Base-by-base conservation (phyloP, 1,140 invertebrate species). In the Leptinotarsa texana region DNA sequence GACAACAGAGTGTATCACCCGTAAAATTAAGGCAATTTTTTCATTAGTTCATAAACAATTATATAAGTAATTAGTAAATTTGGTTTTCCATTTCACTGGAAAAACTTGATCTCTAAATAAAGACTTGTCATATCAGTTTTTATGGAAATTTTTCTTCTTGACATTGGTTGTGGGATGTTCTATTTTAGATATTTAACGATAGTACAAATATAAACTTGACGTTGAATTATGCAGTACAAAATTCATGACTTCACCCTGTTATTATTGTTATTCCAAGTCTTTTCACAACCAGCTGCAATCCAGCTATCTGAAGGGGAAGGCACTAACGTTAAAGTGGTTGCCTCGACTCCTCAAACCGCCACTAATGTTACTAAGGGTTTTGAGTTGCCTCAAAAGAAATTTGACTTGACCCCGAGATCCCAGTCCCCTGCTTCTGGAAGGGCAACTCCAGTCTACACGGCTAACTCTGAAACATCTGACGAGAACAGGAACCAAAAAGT, bases 401-500 rank as follows among this genome's bases (percentile, higher is more conserved):
- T 63, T 57, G 27, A 68, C 51, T 33, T 42, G 70, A 87, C 88
- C 33, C 89, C 88, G 2, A 85, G 90, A 79, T 89, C 89, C 66
- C 88, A 90, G 69, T 93, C 92, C 3, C 92, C 92, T 1, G 86
- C 87, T 24, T 88, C 88, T 2, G 92, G 90, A 0, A 86, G 88
- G 42, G 87, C 81, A 49, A 88, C 87, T 0, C 86, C 87, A 0
- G 85, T 86, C n/a, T 48, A 67, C 42, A 66, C 82, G 80, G 73
- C 78, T 72, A 72, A 70, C 68, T 73, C 18, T 75, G 83, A 70
- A 57, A 81, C 83, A 65, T 3, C 62, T 48, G 86, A 87, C 62
- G 84, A 80, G 65, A 84, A 62, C 86, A 87, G 69, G 83, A 79
- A 63, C 84, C 80, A 78, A 72, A 81, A 73, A 74, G 77, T 75